Evolutionary conservation across 2,888 invertebrate species (phyloP), one percentile per base, ranked within the genome.

Genomic region (Orthonevra nobilis): DNA sequence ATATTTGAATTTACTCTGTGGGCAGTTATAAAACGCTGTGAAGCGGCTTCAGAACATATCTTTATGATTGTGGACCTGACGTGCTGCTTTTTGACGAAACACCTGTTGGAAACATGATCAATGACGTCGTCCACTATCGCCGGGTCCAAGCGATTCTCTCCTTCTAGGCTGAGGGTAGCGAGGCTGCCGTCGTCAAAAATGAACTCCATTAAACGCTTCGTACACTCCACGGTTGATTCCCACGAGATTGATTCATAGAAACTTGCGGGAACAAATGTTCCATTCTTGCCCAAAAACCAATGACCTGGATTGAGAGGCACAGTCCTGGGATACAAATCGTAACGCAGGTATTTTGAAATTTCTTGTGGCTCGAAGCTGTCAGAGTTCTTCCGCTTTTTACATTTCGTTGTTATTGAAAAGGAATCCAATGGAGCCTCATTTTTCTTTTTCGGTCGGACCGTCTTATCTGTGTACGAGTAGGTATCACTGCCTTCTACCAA

Each of bases 171-270:
- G 15, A 26, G 56, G 12, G 56, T 50, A n/a, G 40, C 48, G 1
- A 64, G 26, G 1, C 15, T 26, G 1, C 15, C n/a, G 0, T 38
- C 10, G 6, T 40, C 32, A n/a, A 66, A 73, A 19, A 44, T 26
- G 10, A 12, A 50, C 17, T 52, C 36, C 12, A 52, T 17, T n/a
- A 73, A 44, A 4, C 44, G 17, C 17, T 23, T 26, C 7, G 50
- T 44, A 5, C 44, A 36, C 2, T 42, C n/a, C 2, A 44, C 17
- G 5, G 1, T n/a, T 1, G 10, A 19, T 1, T 58, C 7, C 73
- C 73, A 73, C 4, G 42, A 7, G 19, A 73, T 73, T 4, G 7
- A 28, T 7, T 17, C 23, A 10, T 73, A 73, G 23, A 60, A 30
- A 1, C 5, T 36, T 4, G 15, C 9, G 1, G 50, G 44, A 4